A percentile compares a stretch with the other conserved stretches of the same genome.
Conservation (phyloP, 2,113 vertebrate genomes). For the Lasiurus borealis region DNA sequence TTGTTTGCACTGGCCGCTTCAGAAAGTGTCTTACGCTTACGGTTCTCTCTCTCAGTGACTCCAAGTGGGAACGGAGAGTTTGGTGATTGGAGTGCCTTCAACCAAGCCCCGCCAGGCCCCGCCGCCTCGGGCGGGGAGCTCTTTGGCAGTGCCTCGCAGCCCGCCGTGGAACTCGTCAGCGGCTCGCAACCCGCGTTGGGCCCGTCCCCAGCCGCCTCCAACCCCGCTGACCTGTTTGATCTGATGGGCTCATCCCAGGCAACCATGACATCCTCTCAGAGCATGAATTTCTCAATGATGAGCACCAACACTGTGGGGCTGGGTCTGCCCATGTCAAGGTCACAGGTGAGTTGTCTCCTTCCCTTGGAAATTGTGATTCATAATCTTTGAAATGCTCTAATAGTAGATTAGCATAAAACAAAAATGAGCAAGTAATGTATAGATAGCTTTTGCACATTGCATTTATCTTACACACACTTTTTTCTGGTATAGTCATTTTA, state of each 20-base stretch:
- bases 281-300: constrained; percentile 96
- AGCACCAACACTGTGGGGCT: constrained; percentile 88
- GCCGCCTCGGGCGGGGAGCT: constrained; percentile 85
- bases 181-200: constrained; percentile 71
- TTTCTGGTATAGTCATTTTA: neutral
- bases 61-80: constrained; percentile 93
- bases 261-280: constrained; percentile 93
- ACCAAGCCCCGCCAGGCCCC: constrained; percentile 89
- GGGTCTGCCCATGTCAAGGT: constrained; percentile 92
- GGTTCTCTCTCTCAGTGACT: constrained; percentile 81
- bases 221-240: constrained; percentile 93
- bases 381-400: neutral
- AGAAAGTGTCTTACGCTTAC: constrained; percentile 68
- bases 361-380: constrained; percentile 18
- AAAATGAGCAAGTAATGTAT: neutral
- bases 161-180: constrained; percentile 79
- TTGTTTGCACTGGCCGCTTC: constrained; percentile 77
- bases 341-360: constrained; percentile 87
- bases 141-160: constrained; percentile 84
- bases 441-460: neutral
- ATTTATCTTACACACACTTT: neutral
- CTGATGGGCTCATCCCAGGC: constrained; percentile 93
- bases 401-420: neutral
- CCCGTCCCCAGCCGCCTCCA: constrained; percentile 84
- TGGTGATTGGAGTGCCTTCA: constrained; percentile 98